Evolutionary conservation across 30 jellyfish, hydroid and myxozoan genomes (phyloP).

Genomic region (Pseudorhiza aurosa): DNA sequence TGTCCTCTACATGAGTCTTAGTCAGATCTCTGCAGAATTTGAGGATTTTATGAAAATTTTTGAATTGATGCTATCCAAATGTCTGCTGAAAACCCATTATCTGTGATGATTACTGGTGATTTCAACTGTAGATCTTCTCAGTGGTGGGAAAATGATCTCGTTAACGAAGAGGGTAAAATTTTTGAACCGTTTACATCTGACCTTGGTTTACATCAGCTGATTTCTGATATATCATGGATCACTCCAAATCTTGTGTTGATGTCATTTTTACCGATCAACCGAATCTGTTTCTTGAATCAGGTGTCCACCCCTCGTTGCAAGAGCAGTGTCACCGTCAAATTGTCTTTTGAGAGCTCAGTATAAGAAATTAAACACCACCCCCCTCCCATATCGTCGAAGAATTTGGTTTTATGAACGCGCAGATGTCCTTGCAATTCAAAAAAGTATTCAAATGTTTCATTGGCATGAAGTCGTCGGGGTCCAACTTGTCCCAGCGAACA

Average conservation of each 20-base stretch:
- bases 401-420: conserved; percentile 33
- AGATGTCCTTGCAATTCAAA: conserved; percentile 11
- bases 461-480: conserved; percentile 1
- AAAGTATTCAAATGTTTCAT: conserved; percentile 44
- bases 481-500: conserved; percentile 21
- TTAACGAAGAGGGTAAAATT: not conserved
- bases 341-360: no score
- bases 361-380: no score
- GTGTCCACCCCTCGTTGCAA: no score
- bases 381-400: no score
- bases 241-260: no score
- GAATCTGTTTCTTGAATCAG: no score
- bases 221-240: not conserved
- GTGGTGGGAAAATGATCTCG: conserved; percentile 25
- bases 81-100: not conserved
- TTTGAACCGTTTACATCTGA: conserved; percentile 12
- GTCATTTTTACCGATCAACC: no score
- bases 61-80: not conserved
- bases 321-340: no score
- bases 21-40: conserved; percentile 38
- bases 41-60: conserved; percentile 6
- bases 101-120: not conserved
- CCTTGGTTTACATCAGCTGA: conserved; percentile 10
- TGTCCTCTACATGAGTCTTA: conserved; percentile 29
- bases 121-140: not conserved